phyloP scores from a whole-genome alignment of 2,888 invertebrate species.

The Leucania comma region DNA sequence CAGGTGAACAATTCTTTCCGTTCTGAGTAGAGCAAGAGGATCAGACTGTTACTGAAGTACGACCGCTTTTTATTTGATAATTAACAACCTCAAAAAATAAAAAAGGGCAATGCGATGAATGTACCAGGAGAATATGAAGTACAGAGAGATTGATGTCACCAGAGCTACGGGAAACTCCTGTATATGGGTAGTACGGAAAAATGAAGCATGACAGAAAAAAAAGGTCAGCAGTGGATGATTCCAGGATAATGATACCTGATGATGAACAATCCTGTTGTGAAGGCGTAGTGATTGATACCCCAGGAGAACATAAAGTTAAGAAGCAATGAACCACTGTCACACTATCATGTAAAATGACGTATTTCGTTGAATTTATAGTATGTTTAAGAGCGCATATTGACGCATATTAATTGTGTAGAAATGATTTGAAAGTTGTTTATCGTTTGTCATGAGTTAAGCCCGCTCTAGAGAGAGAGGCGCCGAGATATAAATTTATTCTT shows the following conservation, averaged over 20 bases:
- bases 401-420: too few relatives aligned
- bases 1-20: too few relatives aligned
- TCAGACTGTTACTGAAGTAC: too few relatives aligned
- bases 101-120: slow-evolving; percentile 28
- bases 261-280: not conserved
- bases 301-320: not conserved
- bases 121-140: slow-evolving; percentile 15
- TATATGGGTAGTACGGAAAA: not conserved
- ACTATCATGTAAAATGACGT: not conserved
- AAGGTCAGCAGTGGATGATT: not conserved
- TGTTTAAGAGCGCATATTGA: too few relatives aligned
- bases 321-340: not conserved
- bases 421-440: too few relatives aligned
- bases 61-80: too few relatives aligned
- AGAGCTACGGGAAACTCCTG: not conserved
- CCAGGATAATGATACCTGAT: not conserved
- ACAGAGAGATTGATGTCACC: not conserved
- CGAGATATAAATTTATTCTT: too few relatives aligned
- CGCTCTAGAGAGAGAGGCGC: too few relatives aligned
- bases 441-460: too few relatives aligned
- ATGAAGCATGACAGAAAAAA: not conserved
- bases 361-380: not conserved
- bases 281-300: not conserved
- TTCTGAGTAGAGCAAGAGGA: too few relatives aligned
- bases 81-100: too few relatives aligned